Conservation (phyloP, 2,888 invertebrate species). For the Ochropleura leucogaster region DNA sequence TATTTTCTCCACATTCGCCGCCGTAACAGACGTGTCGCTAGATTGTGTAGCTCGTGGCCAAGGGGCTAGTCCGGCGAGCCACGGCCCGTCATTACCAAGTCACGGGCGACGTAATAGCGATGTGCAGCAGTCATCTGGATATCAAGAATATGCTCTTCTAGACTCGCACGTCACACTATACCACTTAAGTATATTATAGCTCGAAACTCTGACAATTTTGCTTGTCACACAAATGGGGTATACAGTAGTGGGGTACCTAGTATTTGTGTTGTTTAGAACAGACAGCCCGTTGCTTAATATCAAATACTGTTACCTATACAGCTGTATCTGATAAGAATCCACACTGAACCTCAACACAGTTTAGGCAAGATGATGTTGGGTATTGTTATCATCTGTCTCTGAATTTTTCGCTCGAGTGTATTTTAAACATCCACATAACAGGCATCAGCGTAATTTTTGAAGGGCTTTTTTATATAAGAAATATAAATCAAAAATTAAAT, state of each 20-base stretch:
- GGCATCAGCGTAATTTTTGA: no score
- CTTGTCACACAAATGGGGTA: no score
- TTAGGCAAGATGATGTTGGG: background rate
- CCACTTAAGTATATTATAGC: background rate
- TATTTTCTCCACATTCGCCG: background rate
- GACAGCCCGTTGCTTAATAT: background rate
- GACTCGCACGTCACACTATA: background rate
- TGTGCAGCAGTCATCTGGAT: background rate
- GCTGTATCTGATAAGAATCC: background rate
- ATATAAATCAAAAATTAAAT: no score
- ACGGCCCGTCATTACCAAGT: slow-evolving; percentile 46
- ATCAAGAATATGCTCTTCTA: background rate
- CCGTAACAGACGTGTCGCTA: background rate
- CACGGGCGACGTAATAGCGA: slow-evolving; percentile 22
- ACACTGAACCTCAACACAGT: background rate
- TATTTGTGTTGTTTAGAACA: background rate
- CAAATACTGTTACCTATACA: background rate
- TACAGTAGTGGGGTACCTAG: no score
- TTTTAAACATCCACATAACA: no score
- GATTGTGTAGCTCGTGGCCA: slow-evolving; percentile 2
- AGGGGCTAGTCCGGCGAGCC: background rate
- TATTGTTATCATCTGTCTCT: no score
- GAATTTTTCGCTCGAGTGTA: no score
- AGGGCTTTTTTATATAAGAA: no score
- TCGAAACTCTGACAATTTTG: background rate